These are phyloP conservation scores for Cricetomys ansorgei DNA, from an alignment of 2,113 vertebrate species.

Conservation along the genomic window DNA sequence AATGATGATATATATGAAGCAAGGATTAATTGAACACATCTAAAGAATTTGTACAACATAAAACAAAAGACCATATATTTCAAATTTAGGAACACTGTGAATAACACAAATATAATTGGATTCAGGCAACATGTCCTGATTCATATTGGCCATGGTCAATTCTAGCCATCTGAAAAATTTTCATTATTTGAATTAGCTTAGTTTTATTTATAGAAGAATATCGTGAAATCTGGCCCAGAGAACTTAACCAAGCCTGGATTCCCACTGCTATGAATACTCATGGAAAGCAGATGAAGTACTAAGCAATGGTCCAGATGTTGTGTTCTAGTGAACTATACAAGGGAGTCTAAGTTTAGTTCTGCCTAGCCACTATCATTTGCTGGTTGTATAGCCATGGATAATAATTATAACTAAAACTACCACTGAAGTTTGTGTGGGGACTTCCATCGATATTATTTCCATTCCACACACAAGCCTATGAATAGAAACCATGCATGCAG, in stretches of 20 bases:
- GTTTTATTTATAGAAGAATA: background rate
- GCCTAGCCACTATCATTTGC: background rate
- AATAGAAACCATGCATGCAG: background rate
- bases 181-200: background rate
- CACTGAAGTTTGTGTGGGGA: background rate
- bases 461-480: background rate
- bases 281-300: background rate
- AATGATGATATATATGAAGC: background rate
- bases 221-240: background rate
- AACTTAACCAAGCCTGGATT: background rate
- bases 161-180: background rate
- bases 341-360: background rate
- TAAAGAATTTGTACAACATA: background rate
- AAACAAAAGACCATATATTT: conserved; percentile 29
- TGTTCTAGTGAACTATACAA: background rate
- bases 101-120: background rate
- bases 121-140: background rate
- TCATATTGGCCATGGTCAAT: background rate
- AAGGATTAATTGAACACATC: background rate
- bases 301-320: background rate
- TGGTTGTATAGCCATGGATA: background rate
- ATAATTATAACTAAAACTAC: background rate
- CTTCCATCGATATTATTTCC: background rate
- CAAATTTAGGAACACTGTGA: background rate
- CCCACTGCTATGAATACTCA: background rate